Evolutionary conservation across 2,888 invertebrate species (phyloP).

Genomic region (Leuctra nigra): DNA sequence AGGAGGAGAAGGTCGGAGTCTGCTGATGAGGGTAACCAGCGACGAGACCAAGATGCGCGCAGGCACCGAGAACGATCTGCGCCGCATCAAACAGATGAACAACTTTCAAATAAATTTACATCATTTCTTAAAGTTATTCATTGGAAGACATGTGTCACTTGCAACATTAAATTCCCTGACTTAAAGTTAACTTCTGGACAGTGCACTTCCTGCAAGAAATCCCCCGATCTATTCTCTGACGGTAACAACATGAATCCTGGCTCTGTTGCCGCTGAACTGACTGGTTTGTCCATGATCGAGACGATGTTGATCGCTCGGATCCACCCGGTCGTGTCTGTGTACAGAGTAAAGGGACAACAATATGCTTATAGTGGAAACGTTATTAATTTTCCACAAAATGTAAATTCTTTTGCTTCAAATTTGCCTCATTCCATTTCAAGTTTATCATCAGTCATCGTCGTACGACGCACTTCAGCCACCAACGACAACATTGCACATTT

Average conservation of each 20-base stretch:
- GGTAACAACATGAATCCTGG: constrained; percentile 4
- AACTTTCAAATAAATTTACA: too few species aligned
- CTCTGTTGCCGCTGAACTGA: background rate
- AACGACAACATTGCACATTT: background rate
- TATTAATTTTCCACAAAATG: constrained; percentile 19
- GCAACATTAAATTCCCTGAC: background rate
- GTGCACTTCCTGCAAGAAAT: background rate
- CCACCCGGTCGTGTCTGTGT: constrained; percentile 20
- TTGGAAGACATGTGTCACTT: background rate
- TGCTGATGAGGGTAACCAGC: too few species aligned
- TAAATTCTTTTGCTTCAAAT: constrained; percentile 2
- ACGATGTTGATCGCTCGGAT: constrained; percentile 19
- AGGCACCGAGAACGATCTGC: too few species aligned
- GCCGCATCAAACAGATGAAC: too few species aligned
- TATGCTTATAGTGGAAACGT: too few species aligned
- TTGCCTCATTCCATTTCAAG: background rate
- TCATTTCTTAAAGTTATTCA: too few species aligned
- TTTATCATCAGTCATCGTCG: background rate
- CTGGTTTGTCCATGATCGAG: constrained; percentile 8
- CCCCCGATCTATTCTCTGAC: background rate
- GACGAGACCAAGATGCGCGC: too few species aligned
- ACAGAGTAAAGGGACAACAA: constrained; percentile 16
- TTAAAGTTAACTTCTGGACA: background rate
- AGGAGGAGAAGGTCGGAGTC: too few species aligned
- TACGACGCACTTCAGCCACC: background rate